Evolutionary conservation across 2,888 invertebrate species (phyloP).

Genomic region (Raillietiella orientalis): DNA sequence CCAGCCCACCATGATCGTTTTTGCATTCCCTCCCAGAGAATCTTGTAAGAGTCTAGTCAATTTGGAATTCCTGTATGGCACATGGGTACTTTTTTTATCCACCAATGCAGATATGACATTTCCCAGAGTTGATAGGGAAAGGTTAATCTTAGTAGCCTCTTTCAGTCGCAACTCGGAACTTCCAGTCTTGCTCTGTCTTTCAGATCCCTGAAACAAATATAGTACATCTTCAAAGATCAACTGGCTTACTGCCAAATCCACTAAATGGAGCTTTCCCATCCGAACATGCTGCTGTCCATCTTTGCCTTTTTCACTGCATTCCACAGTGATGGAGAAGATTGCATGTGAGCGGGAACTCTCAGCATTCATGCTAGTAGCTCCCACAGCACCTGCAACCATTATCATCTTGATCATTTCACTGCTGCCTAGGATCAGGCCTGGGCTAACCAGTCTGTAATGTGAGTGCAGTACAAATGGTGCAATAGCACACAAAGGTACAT

Average conservation of each 20-base stretch:
- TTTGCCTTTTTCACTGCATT: conserved; percentile 51
- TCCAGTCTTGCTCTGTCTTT: conserved; percentile 85
- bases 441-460: too few relatives aligned
- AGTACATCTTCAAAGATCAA: not conserved
- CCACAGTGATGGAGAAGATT: conserved; percentile 89
- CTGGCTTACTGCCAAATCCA: conserved; percentile 60
- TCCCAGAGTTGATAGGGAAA: conserved; percentile 81
- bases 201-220: conserved; percentile 39
- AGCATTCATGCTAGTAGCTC: conserved; percentile 88
- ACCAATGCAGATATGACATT: conserved; percentile 95
- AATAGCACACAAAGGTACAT: too few relatives aligned
- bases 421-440: too few relatives aligned
- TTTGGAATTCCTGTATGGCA: conserved; percentile 94
- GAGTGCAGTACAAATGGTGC: too few relatives aligned
- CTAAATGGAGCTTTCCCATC: conserved; percentile 87
- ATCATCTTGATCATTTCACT: too few relatives aligned
- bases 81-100: conserved; percentile 84
- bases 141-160: conserved; percentile 78
- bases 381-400: conserved; percentile 26
- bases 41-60: conserved; percentile 77
- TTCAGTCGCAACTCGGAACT: conserved; percentile 68
- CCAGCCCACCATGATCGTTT: conserved; percentile 52
- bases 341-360: conserved; percentile 91
- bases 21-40: conserved; percentile 83
- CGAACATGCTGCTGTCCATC: conserved; percentile 60